Conservation (phyloP, 2,888 invertebrate genomes). For the Lutraria lutraria region DNA sequence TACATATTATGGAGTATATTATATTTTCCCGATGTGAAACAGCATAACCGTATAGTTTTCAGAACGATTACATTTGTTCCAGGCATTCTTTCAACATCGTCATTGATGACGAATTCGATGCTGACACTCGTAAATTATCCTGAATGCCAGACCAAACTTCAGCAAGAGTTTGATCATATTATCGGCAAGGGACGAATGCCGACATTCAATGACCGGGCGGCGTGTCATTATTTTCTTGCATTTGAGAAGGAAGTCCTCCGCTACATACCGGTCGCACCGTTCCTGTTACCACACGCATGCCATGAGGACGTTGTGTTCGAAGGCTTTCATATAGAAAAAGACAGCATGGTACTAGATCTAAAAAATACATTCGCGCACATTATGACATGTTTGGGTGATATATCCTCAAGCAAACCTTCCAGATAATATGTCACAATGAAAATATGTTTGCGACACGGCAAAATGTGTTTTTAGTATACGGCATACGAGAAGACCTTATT, state of each 20-base stretch:
- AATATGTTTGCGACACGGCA: neutral
- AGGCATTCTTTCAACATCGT: neutral
- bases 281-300: neutral
- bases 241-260: neutral
- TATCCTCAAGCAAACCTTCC: neutral
- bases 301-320: neutral
- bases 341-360: neutral
- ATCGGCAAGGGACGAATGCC: neutral
- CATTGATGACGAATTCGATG: neutral
- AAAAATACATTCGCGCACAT: neutral
- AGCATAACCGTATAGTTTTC: neutral
- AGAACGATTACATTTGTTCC: neutral
- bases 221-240: neutral
- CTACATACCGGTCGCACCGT: neutral
- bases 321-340: neutral
- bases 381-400: neutral
- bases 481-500: too few relatives aligned
- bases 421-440: neutral
- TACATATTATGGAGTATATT: neutral
- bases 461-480: neutral
- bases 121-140: neutral
- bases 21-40: neutral
- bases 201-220: neutral
- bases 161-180: neutral
- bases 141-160: neutral